Evolutionary conservation across 2,797 vertebrate species (phyloP), one percentile per base, ranked within the genome.

Genomic region (Rachycentron canadum): DNA sequence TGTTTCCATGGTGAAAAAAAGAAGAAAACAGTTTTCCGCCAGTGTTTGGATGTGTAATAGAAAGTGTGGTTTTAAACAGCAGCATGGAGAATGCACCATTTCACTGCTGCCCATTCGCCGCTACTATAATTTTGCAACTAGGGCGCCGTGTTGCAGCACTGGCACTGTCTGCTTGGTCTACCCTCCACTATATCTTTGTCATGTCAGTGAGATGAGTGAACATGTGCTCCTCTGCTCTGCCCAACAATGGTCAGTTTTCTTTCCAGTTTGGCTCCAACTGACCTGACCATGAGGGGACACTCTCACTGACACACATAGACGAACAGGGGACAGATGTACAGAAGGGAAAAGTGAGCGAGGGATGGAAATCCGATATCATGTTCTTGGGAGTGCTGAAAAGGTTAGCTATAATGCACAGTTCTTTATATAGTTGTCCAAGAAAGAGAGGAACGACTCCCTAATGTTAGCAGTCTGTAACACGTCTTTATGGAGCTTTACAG

Each of bases 341-440:
- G 84, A 76, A 84, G 88, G 72, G 87, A 76, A 78, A 89, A 88
- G 73, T 74, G 85, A 93, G 91, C 89, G 86, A 75, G 86, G n/a
- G 79, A 88, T 85, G 85, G 94, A 93, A 93, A 96, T 88, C 65
- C 83, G 93, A 94, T 94, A 90, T 89, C 89, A 89, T 90, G 90
- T 91, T 93, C 85, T 71, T 86, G 81, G 73, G 86, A 82, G 88
- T 70, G 70, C 88, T 84, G 82, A 84, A 91, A 94, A 94, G 93
- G 93, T 94, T 94, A 92, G 86, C 88, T 86, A 89, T 88, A 93
- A 92, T 91, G 89, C 69, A 76, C 89, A 76, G 76, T 53, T 91
- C 95, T 95, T 95, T 95, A 94, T 95, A 91, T 95, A 95, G 95
- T 90, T 70, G 79, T 71, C 81, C 79, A 88, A 88, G 78, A 80